Base-by-base conservation (phyloP, 2,888 invertebrate species). In the Glyphotaelius pellucidus region DNA sequence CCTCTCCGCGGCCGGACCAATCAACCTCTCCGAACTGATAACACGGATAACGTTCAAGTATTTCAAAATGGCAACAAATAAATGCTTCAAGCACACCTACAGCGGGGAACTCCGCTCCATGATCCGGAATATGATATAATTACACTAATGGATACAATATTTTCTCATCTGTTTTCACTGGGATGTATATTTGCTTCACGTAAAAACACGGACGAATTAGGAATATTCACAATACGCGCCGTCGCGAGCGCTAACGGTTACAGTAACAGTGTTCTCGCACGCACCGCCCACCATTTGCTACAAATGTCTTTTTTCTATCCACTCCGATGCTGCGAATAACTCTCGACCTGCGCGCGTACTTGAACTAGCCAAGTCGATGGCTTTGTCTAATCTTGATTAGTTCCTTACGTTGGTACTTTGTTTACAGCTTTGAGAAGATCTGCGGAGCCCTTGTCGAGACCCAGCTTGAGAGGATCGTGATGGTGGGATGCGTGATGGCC, bases 361-460 rank as follows among this genome's bases (percentile, higher is more conserved):
- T 47, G 52, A 86, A 86, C 86, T n/a, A 87, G 42, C 87, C 87
- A 52, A 35, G 15, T 31, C 19, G 67, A 31, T 67, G 52, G 79
- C 88, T 67, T 52, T 35, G 88, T 67, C 67, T 88, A 32, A 31
- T 88, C 88, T 88, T 35, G n/a, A 42, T 47, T 32, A 31, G 31
- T 86, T 89, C 32, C 96, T 97, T 97, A 97, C 97, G 97, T 97
- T 94, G 97, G 97, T 95, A 97, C 97, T 96, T 98, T 98, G 95
- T 97, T 97, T 95, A 97, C 98, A 93, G 97, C 96, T 96, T 98
- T 98, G 94, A 98, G 97, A 94, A 98, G 97, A 96, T 98, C 98
- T 94, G 97, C 96, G 96, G 97, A 97, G 94, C 97, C 97, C 95
- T 98, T 98, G 95, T 97, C 98, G 95, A 98, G 96, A 94, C 97